A percentile compares a stretch with the other conserved stretches of the same genome.
Conservation (phyloP, 2,113 vertebrate genomes). For the Murina feae region DNA sequence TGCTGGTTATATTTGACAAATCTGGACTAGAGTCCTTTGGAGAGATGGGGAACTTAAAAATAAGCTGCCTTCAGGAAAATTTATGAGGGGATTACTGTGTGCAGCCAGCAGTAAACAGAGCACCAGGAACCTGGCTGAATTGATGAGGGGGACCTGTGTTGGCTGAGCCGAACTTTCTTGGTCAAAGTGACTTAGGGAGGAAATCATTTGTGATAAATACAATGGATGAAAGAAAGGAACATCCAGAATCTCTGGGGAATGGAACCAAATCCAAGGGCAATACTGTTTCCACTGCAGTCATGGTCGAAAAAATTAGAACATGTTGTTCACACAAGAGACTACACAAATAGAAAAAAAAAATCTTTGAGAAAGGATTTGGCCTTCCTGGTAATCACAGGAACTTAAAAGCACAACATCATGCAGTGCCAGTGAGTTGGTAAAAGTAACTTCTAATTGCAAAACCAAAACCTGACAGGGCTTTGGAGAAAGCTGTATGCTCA, state of each 20-base stretch:
- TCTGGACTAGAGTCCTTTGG: constrained; percentile 14
- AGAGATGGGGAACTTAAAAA: constrained; percentile 40
- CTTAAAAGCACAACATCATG: not conserved
- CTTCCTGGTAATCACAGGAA: not conserved
- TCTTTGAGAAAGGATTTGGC: not conserved
- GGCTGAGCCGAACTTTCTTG: constrained; percentile 17
- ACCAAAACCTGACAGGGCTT: not conserved
- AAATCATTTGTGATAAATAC: not conserved
- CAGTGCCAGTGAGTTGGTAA: not conserved
- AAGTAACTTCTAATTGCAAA: constrained; percentile 34
- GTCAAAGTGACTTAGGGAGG: not conserved
- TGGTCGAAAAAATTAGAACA: not conserved
- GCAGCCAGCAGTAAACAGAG: constrained; percentile 24
- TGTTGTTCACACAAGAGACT: not conserved
- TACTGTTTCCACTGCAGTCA: not conserved
- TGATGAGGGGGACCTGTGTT: not conserved
- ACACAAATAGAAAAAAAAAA: not conserved
- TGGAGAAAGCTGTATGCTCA: constrained; percentile 5
- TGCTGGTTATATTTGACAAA: not conserved
- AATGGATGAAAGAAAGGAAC: not conserved
- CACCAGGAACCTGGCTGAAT: not conserved
- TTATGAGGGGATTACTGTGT: constrained; percentile 37
- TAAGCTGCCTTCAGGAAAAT: constrained; percentile 46
- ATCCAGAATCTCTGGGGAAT: not conserved
- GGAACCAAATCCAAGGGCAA: not conserved